These are phyloP conservation scores for Ophion ellenae DNA, from an alignment of 2,888 invertebrate genomes.

Conservation along the genomic window DNA sequence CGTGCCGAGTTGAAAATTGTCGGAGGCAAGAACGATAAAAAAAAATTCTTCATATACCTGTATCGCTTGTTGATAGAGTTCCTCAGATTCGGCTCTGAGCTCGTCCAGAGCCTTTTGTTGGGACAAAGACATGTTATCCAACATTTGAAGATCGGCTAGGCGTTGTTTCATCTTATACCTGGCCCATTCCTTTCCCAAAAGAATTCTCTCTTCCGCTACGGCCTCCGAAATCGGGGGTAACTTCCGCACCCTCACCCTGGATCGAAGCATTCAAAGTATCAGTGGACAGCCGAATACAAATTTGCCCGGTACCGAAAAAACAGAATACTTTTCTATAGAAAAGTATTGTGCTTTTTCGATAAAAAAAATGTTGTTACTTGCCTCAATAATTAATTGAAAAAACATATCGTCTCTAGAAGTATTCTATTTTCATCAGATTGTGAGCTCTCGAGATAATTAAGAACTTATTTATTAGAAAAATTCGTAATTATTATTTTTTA, in stretches of 20 bases:
- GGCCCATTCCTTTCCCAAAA: conserved; percentile 91
- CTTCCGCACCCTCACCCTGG: conserved; percentile 85
- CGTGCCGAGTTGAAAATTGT: background rate
- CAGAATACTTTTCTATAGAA: no score
- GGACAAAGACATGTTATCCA: conserved; percentile 88
- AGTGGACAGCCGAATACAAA: background rate
- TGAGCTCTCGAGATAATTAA: no score
- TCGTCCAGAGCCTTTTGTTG: conserved; percentile 93
- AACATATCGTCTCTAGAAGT: no score
- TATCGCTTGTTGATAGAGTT: conserved; percentile 94
- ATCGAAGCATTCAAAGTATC: conserved; percentile 28
- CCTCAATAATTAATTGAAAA: background rate
- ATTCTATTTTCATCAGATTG: no score
- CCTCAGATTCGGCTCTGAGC: conserved; percentile 92
- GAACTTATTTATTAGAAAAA: no score
- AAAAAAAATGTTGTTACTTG: background rate
- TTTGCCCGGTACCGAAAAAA: no score
- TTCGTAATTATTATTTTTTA: no score
- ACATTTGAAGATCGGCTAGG: conserved; percentile 87
- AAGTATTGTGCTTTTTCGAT: no score
- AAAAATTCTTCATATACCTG: conserved; percentile 87
- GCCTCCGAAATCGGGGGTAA: conserved; percentile 85
- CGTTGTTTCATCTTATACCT: conserved; percentile 88
- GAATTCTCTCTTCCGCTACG: conserved; percentile 87
- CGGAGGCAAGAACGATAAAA: background rate